Percentiles rank a stretch among this genome's conserved stretches.
These are phyloP conservation scores for Saxidomus purpurata DNA, from an alignment of 1,140 invertebrate species.

Conservation along the genomic window DNA sequence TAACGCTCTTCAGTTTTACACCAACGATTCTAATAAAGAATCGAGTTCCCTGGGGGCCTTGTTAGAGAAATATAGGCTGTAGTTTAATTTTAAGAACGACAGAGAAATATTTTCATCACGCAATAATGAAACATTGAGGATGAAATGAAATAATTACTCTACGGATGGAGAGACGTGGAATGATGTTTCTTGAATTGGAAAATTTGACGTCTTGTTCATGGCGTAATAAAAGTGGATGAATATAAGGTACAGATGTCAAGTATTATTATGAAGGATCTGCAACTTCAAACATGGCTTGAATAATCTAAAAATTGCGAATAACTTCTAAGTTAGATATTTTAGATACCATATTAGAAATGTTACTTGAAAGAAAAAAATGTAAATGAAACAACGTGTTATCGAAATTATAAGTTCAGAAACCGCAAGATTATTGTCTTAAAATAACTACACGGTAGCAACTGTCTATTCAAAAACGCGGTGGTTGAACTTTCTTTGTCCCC, in stretches of 20 bases:
- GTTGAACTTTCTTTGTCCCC: background rate
- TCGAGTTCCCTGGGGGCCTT: background rate
- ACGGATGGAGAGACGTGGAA: background rate
- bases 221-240: too few species aligned
- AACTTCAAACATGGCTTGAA: too few species aligned
- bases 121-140: background rate
- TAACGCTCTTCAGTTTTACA: background rate
- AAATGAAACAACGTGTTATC: background rate
- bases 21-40: constrained; percentile 13
- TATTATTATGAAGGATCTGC: too few species aligned
- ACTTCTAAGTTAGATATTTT: too few species aligned
- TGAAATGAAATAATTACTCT: background rate
- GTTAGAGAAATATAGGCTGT: constrained; percentile 1
- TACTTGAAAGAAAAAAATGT: background rate
- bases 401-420: background rate
- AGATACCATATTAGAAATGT: too few species aligned
- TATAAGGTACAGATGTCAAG: too few species aligned
- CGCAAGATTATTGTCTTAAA: background rate
- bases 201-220: too few species aligned
- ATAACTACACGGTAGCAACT: background rate
- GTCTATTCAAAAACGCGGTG: background rate
- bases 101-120: background rate
- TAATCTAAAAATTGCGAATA: too few species aligned
- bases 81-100: constrained; percentile 2
- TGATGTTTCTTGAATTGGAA: too few species aligned